phyloP scores from a whole-genome alignment of 2,888 invertebrate genomes.

The Lochmaea capreae region DNA sequence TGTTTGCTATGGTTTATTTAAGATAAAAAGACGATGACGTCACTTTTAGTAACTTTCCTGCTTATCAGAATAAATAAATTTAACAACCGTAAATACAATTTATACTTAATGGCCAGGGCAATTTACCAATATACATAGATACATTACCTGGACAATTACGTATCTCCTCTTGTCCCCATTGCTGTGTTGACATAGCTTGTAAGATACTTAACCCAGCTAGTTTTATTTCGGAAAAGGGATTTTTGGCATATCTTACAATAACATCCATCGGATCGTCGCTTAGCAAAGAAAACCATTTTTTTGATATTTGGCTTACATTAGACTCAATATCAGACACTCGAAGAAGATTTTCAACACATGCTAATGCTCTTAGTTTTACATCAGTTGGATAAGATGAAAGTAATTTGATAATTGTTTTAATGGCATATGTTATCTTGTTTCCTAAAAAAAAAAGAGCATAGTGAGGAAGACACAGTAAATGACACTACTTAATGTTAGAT shows the following conservation, averaged over 20 bases:
- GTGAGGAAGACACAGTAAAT: too few relatives aligned
- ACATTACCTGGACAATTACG: conserved; percentile 78
- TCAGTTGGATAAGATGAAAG: conserved; percentile 74
- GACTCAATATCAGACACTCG: conserved; percentile 59
- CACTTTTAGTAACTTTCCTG: too few relatives aligned
- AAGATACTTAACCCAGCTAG: conserved; percentile 76
- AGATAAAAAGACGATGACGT: too few relatives aligned
- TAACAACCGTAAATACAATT: too few relatives aligned
- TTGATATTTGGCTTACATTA: conserved; percentile 68
- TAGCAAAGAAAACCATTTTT: conserved; percentile 73
- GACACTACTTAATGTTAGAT: too few relatives aligned
- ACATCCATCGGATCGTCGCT: conserved; percentile 71
- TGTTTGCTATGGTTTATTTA: too few relatives aligned
- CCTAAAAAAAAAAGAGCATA: conserved; percentile 58
- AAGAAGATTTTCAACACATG: conserved; percentile 73
- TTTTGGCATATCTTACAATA: conserved; percentile 69
- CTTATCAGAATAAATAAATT: too few relatives aligned
- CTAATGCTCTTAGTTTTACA: conserved; percentile 75
- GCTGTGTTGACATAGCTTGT: conserved; percentile 74
- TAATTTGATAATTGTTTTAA: conserved; percentile 72
- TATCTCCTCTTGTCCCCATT: conserved; percentile 84
- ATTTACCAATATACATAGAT: too few relatives aligned
- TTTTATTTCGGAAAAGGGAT: conserved; percentile 86
- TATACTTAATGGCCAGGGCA: too few relatives aligned
- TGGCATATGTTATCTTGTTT: conserved; percentile 67